Evolutionary conservation across 53 echinoderm and acorn worm species (phyloP).

Genomic region (Patiria pectinifera): DNA sequence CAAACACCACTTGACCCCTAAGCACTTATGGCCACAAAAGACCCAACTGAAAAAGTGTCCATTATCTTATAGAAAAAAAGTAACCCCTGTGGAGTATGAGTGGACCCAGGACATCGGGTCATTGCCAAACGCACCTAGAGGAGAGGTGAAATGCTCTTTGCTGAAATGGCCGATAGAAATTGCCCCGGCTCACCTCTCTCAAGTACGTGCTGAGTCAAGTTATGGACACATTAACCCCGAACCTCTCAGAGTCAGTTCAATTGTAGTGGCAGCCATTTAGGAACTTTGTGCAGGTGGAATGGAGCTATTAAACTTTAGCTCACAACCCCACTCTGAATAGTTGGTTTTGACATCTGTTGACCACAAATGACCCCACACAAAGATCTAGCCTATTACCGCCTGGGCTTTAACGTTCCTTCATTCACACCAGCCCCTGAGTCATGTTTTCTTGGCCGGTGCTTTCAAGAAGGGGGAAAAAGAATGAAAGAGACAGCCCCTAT

Average conservation of each 20-base stretch:
- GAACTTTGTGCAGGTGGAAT: slow-evolving; percentile 24
- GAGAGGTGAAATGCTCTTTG: slow-evolving; percentile 11
- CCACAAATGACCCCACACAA: slow-evolving; percentile 42
- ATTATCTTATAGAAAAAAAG: slow-evolving; percentile 13
- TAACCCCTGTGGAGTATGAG: slow-evolving; percentile 3
- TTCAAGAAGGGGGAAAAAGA: background rate
- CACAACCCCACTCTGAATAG: slow-evolving; percentile 28
- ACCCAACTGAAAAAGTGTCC: slow-evolving; percentile 2
- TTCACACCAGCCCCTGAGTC: slow-evolving; percentile 39
- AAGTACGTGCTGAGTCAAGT: slow-evolving; percentile 47
- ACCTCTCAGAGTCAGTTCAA: slow-evolving; percentile 7
- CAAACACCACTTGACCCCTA: slow-evolving; percentile 44
- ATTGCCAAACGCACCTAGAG: slow-evolving; percentile 44
- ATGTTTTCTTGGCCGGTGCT: slow-evolving; percentile 4
- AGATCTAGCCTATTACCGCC: slow-evolving; percentile 33
- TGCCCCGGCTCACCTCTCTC: background rate
- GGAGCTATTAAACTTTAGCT: slow-evolving; percentile 41
- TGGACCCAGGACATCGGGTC: slow-evolving; percentile 28
- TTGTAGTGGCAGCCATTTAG: slow-evolving; percentile 25
- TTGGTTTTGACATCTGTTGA: slow-evolving; percentile 52
- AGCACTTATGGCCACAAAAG: background rate
- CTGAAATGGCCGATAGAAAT: background rate
- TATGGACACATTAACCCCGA: slow-evolving; percentile 50
- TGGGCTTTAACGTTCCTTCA: background rate
- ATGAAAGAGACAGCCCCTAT: background rate